These are phyloP conservation scores for Alloscopus bannaensis DNA, from an alignment of 2,888 invertebrate species.

Conservation along the genomic window DNA sequence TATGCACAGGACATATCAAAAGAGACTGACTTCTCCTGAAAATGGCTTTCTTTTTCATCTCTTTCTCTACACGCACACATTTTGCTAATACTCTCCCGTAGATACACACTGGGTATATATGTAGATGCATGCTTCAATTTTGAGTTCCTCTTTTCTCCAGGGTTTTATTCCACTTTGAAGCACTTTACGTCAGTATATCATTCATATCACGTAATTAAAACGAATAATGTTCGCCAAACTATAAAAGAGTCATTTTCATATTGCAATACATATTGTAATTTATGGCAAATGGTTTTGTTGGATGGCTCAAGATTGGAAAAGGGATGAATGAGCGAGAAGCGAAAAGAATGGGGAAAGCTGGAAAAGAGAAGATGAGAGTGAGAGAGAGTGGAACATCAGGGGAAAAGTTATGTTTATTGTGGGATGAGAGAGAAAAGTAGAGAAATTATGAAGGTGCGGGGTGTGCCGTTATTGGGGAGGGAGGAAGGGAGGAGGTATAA, in stretches of 20 bases:
- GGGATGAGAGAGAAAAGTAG: slow-evolving; percentile 58
- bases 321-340: slow-evolving; percentile 60
- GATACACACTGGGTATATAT: no score
- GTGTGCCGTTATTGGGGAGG: slow-evolving; percentile 56
- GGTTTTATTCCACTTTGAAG: slow-evolving; percentile 63
- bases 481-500: slow-evolving; percentile 42
- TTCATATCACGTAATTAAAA: slow-evolving; percentile 66
- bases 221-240: slow-evolving; percentile 66
- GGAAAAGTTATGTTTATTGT: slow-evolving; percentile 66
- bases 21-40: background rate
- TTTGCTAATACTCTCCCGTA: slow-evolving; percentile 27
- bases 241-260: slow-evolving; percentile 66
- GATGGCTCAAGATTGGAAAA: slow-evolving; percentile 62
- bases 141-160: slow-evolving; percentile 44
- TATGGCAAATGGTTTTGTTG: slow-evolving; percentile 65
- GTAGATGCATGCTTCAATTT: no score
- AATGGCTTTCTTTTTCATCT: slow-evolving; percentile 33
- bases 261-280: slow-evolving; percentile 66
- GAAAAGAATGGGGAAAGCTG: slow-evolving; percentile 44
- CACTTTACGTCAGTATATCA: slow-evolving; percentile 66
- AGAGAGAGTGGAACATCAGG: slow-evolving; percentile 57
- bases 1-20: slow-evolving; percentile 1
- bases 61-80: no score
- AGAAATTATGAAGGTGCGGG: slow-evolving; percentile 56
- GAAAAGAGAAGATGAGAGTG: slow-evolving; percentile 24